Percentiles rank a stretch among this genome's conserved stretches.
phyloP scores from a whole-genome alignment of 2,888 invertebrate species.

The Gari tellinella region DNA sequence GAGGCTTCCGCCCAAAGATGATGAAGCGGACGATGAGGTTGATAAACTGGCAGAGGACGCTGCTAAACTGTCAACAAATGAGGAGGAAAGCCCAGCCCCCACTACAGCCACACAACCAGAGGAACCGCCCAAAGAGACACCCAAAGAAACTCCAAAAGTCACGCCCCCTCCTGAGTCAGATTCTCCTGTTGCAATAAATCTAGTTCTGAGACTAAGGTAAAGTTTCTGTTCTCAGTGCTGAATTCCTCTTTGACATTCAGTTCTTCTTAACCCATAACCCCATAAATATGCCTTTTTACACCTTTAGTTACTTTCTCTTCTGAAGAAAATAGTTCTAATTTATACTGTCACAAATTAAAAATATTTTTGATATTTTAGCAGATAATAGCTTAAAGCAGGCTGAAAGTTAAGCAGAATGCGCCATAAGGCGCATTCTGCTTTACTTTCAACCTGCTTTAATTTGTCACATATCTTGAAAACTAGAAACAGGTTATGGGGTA shows the following conservation, averaged over 20 bases:
- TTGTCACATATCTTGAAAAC: no score
- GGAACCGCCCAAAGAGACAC: constrained; percentile 1
- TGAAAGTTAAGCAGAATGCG: no score
- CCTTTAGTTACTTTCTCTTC: no score
- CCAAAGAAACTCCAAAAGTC: background rate
- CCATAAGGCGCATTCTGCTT: no score
- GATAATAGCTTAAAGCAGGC: no score
- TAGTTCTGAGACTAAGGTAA: constrained; percentile 78
- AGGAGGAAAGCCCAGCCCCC: background rate
- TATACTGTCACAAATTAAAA: no score
- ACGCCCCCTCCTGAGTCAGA: constrained; percentile 9
- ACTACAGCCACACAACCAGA: constrained; percentile 1
- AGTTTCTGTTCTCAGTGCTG: background rate
- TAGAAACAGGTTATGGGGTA: no score
- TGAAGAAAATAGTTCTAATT: no score
- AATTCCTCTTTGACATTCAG: no score
- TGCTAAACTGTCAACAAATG: constrained; percentile 31
- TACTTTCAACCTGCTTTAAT: no score
- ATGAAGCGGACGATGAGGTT: constrained; percentile 41
- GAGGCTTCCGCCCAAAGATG: constrained; percentile 21
- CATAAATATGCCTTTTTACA: no score
- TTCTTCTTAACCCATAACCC: background rate
- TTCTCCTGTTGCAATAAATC: constrained; percentile 64
- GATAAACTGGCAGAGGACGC: constrained; percentile 43
- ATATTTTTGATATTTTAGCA: no score